Evolutionary conservation across 2,888 invertebrate genomes (phyloP), one percentile per base, ranked within the genome.

Genomic region (Dryomyza anilis): DNA sequence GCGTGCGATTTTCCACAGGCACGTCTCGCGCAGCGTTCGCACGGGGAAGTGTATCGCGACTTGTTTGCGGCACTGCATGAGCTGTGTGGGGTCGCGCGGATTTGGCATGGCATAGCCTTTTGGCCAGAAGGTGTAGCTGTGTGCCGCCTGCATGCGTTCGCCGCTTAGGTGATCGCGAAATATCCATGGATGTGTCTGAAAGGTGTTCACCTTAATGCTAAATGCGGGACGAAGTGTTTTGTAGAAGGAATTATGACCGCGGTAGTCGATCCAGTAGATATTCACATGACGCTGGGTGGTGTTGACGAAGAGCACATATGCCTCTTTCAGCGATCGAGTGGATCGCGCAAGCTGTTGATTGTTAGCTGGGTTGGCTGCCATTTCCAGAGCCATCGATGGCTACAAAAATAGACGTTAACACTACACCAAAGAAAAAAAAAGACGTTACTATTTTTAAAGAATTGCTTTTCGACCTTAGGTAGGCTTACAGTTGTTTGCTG

Each of bases 111-210:
- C 73, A 56, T 76, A 78, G 16, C 79, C 74, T 65, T 74, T 76
- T 0, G 85, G 86, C 71, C 85, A 77, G 78, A 86, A 86, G 56
- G 87, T 78, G 60, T 80, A 70, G 70, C 84, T 79, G 73, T 87
- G 83, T 67, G 86, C 86, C 0, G 90, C 86, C 33, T 78, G 76
- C 80, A 89, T 83, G 43, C 87, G 85, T 73, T 93, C 92, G 56
- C 87, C 87, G 0, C 92, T 91, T 0, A 85, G 81, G 0, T 86
- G 82, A 78, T 94, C 93, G 1, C 89, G 85, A 76, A 93, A 94
- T 68, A 94, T 88, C 94, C 95, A 95, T 0, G 93, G 92, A 83
- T 95, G 95, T 0, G 90, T 89, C 14, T 89, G 87, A 78, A 85
- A 95, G 0, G 95, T 92, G 73, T 92, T 90, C 0, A 93, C 86